Percentiles rank a stretch among this genome's conserved stretches.
Conservation (phyloP, 1,140 invertebrate species). For the Gryllus bimaculatus region DNA sequence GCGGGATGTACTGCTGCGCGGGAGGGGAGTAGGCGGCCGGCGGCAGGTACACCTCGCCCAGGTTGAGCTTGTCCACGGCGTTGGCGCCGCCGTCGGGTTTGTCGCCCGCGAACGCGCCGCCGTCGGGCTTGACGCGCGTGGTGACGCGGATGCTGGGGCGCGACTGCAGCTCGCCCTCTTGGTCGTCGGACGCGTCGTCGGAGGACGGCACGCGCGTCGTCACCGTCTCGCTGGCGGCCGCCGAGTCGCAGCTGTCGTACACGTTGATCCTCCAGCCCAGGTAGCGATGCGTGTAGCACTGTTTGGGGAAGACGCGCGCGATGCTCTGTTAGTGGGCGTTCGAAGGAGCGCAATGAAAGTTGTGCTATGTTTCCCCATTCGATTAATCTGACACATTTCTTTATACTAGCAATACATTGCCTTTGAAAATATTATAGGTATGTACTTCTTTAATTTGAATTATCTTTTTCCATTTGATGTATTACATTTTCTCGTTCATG, state of each 20-base stretch:
- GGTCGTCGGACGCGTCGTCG: conserved; percentile 24
- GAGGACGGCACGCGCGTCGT: conserved; percentile 24
- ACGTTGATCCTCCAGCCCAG: conserved; percentile 94
- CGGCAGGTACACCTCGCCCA: background rate
- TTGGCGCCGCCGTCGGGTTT: background rate
- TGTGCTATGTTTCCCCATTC: too few species aligned
- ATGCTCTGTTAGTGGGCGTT: too few species aligned
- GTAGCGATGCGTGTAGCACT: conserved; percentile 87
- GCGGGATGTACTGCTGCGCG: conserved; percentile 12
- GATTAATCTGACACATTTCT: too few species aligned
- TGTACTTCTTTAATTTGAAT: too few species aligned
- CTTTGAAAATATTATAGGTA: too few species aligned
- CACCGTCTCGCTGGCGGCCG: conserved; percentile 41
- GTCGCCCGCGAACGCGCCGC: conserved; percentile 27
- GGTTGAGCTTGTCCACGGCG: background rate
- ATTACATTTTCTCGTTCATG: too few species aligned
- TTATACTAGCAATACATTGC: too few species aligned
- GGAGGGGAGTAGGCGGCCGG: background rate
- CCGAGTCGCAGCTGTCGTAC: conserved; percentile 63
- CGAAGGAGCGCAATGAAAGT: too few species aligned
- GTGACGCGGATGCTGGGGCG: conserved; percentile 55
- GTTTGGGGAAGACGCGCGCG: conserved; percentile 11
- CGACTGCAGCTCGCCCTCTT: conserved; percentile 43
- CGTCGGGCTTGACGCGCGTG: conserved; percentile 59
- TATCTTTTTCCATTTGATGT: too few species aligned